Evolutionary conservation across 2,113 vertebrate genomes (phyloP), one percentile per base, ranked within the genome.

Genomic region (Crypturellus undulatus): DNA sequence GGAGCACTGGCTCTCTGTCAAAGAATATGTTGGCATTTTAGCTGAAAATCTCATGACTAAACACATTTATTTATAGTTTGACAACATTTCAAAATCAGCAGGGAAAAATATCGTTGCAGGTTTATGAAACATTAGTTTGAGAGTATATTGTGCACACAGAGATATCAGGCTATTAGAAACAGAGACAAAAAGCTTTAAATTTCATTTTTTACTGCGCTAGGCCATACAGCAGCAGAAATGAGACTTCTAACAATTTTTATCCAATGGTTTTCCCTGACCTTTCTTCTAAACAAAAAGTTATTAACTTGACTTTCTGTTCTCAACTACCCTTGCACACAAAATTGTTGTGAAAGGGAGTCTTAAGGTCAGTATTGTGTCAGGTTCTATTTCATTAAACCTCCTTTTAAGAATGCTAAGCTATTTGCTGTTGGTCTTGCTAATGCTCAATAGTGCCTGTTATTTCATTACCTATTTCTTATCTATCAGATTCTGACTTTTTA

Each of bases 381-480:
- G 34, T 84, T 56, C 87, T 86, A 79, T 95, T 94, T 96, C 85
- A 94, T 96, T 86, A 93, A 86, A 92, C 32, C 43, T 88, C 26
- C 30, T 14, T 94, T 86, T 81, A 92, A 84, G 87, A 94, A 90
- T 81, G 76, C 59, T 94, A 90, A 95, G 65, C 42, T 94, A 90
- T 80, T 85, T 87, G 79, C 79, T 92, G 58, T 69, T 81, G 52
- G 85, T 58, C 40, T 94, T 92, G 72, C 85, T 92, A 95, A 92
- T 95, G 62, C 67, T 94, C 75, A n/a, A 75, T 89, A 54, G 65
- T 88, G 58, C 20, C 0, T 0, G 25, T 96, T 95, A 96, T 96
- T 94, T 94, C 88, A 95, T 96, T 96, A 96, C 22, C 65, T 43
- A 34, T 93, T 96, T 94, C 79, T 88, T 71, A 83, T 92, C 77